Conservation (phyloP, 2,113 vertebrate species). For the pig (Sus scrofa) region T2T-Sscrofa CM000826.6:152938501-152939000, state of each 20-base stretch:
- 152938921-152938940: constrained; percentile 90
- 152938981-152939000: constrained; percentile 87
- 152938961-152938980: constrained; percentile 91
- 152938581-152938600: neutral
- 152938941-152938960: constrained; percentile 88
- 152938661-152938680: constrained; percentile 62
- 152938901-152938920: constrained; percentile 91
- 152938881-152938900: constrained; percentile 87
- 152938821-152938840: constrained; percentile 90
- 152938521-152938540: neutral
- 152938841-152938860: constrained; percentile 83
- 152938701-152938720: constrained; percentile 67
- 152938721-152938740: constrained; percentile 82
- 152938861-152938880: constrained; percentile 76
- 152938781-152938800: constrained; percentile 87
- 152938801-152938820: constrained; percentile 85
- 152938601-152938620: constrained; percentile 7
- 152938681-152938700: constrained; percentile 78
- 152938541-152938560: rapidly evolving
- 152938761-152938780: constrained; percentile 77
- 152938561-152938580: neutral
- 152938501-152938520: rapidly evolving
- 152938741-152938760: constrained; percentile 80
- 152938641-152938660: neutral
- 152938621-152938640: constrained; percentile 40